phyloP scores from a whole-genome alignment of 2,797 vertebrate genomes.

The Leptatherina wallacei region DNA sequence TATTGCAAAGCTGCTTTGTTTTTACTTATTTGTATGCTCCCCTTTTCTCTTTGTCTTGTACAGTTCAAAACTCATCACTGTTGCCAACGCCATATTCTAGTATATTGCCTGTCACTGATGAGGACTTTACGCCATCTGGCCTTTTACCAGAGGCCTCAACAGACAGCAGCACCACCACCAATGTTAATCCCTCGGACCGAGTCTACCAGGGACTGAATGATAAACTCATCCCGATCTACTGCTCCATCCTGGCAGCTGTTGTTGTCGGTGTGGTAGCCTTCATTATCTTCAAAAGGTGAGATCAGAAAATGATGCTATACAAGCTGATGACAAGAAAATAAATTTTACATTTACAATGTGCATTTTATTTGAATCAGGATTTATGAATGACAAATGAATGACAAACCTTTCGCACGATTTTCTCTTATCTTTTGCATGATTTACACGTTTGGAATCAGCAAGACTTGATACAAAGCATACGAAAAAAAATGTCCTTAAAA shows the following conservation, averaged over 20 bases:
- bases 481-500: no score
- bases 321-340: background rate
- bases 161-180: constrained; percentile 66
- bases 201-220: constrained; percentile 82
- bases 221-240: constrained; percentile 96
- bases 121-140: background rate
- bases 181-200: constrained; percentile 81
- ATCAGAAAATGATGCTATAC: background rate
- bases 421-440: no score
- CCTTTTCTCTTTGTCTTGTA: constrained; percentile 16
- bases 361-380: background rate
- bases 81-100: constrained; percentile 21
- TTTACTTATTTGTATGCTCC: background rate
- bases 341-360: no score
- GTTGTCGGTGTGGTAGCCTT: constrained; percentile 94
- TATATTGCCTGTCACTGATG: constrained; percentile 30
- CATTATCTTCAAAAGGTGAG: constrained; percentile 94
- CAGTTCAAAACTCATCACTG: constrained; percentile 44
- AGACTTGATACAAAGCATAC: no score
- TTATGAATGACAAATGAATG: background rate
- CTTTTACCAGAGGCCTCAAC: constrained; percentile 45
- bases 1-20: background rate
- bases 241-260: constrained; percentile 94
- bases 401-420: no score
- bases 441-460: no score